These are phyloP conservation scores for Platycheirus albimanus DNA, from an alignment of 2,888 invertebrate genomes.

Conservation along the genomic window DNA sequence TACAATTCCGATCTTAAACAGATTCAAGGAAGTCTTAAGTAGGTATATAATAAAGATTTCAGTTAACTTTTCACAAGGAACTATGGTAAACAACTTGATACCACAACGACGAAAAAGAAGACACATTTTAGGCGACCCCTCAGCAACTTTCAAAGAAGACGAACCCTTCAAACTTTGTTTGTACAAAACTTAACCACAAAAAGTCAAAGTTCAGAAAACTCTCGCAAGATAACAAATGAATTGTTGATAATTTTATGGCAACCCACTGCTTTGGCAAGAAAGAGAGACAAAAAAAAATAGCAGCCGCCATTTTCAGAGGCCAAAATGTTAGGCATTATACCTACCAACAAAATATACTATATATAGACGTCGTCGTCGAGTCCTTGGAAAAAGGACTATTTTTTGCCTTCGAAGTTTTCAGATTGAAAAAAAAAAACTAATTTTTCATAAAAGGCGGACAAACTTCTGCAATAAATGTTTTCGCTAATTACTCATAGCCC, in stretches of 20 bases:
- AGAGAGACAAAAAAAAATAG: neutral
- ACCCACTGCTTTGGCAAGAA: conserved; percentile 3
- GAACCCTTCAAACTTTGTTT: neutral
- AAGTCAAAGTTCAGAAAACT: conserved; percentile 53
- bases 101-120: neutral
- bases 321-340: neutral
- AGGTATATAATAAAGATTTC: neutral
- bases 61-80: neutral
- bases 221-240: conserved; percentile 59
- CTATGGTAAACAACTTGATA: neutral
- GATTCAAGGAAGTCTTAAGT: neutral
- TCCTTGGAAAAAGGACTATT: neutral
- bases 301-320: neutral
- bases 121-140: neutral
- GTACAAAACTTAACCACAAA: conserved; percentile 23
- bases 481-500: conserved; percentile 60
- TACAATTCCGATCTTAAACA: no score
- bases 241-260: conserved; percentile 65
- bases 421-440: conserved; percentile 41
- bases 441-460: conserved; percentile 50
- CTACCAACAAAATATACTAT: neutral
- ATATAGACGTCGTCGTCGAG: neutral
- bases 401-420: conserved; percentile 20
- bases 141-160: no score
- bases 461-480: conserved; percentile 69